These are phyloP conservation scores for Cosmopolites sordidus DNA, from an alignment of 2,888 invertebrate species.

Conservation along the genomic window DNA sequence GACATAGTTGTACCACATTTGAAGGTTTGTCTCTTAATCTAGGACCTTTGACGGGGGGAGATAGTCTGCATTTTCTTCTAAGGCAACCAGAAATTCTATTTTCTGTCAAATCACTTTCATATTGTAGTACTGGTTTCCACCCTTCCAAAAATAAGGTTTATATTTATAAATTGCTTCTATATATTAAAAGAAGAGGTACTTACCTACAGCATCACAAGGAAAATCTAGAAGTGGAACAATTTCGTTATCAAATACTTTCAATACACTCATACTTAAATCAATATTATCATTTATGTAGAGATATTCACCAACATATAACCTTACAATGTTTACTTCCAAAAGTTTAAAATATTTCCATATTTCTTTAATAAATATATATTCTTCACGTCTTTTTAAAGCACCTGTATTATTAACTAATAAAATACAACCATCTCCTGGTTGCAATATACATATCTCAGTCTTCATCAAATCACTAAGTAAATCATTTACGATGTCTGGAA, in stretches of 20 bases:
- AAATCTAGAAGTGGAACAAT: conserved; percentile 55
- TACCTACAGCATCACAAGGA: conserved; percentile 55
- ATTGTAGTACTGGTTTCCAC: conserved; percentile 33
- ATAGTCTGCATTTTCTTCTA: conserved; percentile 28
- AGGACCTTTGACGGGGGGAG: conserved; percentile 41
- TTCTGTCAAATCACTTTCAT: conserved; percentile 4
- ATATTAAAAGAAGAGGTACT: conserved; percentile 40
- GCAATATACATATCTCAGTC: conserved; percentile 7
- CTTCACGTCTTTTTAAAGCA: conserved; percentile 68
- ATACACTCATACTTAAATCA: conserved; percentile 57
- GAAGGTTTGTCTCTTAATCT: conserved; percentile 35
- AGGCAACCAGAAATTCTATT: conserved; percentile 23
- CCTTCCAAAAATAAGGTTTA: conserved; percentile 25
- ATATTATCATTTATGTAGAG: conserved; percentile 25
- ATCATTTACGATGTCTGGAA: conserved; percentile 5
- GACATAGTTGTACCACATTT: conserved; percentile 39
- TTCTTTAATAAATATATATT: conserved; percentile 56
- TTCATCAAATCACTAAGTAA: conserved; percentile 8
- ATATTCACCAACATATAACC: conserved; percentile 34
- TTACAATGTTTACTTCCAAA: conserved; percentile 28
- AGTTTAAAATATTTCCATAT: conserved; percentile 37
- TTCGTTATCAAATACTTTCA: conserved; percentile 55
- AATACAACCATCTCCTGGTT: conserved; percentile 48
- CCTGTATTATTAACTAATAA: conserved; percentile 74
- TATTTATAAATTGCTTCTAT: background rate